Evolutionary conservation across 2,113 vertebrate species (phyloP), one percentile per base, ranked within the genome.

Genomic region (Entosphenus tridentatus): DNA sequence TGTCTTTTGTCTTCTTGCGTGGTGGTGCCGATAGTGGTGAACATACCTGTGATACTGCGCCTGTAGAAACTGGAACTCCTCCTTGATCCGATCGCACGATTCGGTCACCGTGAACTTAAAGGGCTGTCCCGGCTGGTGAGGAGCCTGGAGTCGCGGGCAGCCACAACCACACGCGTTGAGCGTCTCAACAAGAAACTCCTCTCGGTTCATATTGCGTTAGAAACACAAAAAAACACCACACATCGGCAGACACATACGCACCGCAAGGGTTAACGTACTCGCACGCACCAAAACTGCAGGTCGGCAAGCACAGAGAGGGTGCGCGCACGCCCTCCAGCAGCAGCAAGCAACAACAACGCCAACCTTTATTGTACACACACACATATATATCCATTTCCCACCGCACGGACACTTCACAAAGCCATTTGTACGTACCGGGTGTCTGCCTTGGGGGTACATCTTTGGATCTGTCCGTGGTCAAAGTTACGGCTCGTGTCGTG

Each of bases 21-120:
- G 21, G 3, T 3, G 39, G 39, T 39, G 39, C 39, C 39, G 39
- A 39, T 39, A 39, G 39, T 7, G 39, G 39, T 39, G 39, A 7
- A 39, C 39, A 39, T 81, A 90, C 88, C 87, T 92, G 86, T 90
- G 88, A 78, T 90, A 92, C 72, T 90, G 88, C 70, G 88, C 88
- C 78, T 92, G 88, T 73, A 92, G 80, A 73, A 92, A 90, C 84
- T 92, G 88, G 80, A 92, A 90, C 74, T 92, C 88, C 72, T 92
- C 88, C 83, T 92, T 92, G 80, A 92, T 90, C 78, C 88, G 74
- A 76, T 92, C 88, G 54, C 88, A 92, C 57, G 88, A 92, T 74
- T 92, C 88, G 3, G 88, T 87, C 73, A 92, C 87, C 0, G 88
- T 92, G 81, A 92, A 92, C 81, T 92, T 92, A 79, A 92, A 90